A percentile compares a stretch with the other conserved stretches of the same genome.
phyloP scores from a whole-genome alignment of 2,113 vertebrate genomes.

The Podiceps cristatus region DNA sequence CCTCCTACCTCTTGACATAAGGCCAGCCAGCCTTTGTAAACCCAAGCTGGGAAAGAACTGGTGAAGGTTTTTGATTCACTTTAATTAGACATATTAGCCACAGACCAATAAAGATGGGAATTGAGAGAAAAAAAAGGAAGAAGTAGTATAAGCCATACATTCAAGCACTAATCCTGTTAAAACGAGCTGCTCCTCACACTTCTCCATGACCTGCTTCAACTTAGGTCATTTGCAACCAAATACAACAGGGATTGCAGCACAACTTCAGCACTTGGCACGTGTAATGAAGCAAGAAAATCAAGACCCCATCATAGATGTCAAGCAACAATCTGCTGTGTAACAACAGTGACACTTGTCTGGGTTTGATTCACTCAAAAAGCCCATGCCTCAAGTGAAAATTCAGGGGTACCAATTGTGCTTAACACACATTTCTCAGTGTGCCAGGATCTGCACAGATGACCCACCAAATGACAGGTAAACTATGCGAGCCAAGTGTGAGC shows the following conservation, averaged over 20 bases:
- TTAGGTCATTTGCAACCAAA: neutral
- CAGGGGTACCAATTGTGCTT: neutral
- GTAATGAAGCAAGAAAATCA: neutral
- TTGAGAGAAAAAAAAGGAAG: neutral
- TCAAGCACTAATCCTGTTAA: neutral
- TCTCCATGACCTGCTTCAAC: neutral
- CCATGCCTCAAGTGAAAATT: neutral
- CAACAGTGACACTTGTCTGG: neutral
- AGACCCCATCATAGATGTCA: neutral
- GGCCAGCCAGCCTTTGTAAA: neutral
- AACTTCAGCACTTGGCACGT: neutral
- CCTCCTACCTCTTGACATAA: constrained; percentile 24
- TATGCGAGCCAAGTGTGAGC: neutral
- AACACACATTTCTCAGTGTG: neutral
- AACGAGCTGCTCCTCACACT: neutral
- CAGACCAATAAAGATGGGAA: neutral
- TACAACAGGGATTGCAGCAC: neutral
- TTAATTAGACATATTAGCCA: neutral
- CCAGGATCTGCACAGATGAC: neutral
- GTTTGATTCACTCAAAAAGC: neutral
- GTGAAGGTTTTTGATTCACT: neutral
- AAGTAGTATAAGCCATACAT: neutral
- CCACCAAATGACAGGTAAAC: neutral
- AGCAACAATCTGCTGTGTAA: neutral
- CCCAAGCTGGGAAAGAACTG: neutral